Evolutionary conservation across 2,113 vertebrate genomes (phyloP).

Genomic region (Microtus richardsoni): DNA sequence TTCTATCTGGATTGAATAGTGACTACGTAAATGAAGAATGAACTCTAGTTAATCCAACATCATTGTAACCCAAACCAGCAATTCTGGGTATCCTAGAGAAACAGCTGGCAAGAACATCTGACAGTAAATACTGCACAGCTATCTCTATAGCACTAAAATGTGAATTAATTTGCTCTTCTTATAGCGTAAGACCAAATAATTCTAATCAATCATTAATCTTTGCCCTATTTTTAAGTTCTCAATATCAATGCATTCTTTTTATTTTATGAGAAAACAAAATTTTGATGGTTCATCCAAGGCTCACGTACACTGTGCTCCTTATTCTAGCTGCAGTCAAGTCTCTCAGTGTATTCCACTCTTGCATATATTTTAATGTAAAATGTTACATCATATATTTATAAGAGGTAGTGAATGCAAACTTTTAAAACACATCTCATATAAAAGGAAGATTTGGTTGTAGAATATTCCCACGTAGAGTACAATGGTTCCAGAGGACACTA

Average conservation of each 20-base stretch:
- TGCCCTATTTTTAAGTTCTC: background rate
- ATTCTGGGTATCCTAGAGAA: background rate
- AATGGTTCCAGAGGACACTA: background rate
- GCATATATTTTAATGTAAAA: background rate
- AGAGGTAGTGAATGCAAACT: background rate
- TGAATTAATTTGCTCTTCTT: background rate
- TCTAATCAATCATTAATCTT: background rate
- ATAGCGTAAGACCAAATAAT: background rate
- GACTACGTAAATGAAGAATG: background rate
- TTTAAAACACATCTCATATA: background rate
- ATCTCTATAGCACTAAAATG: background rate
- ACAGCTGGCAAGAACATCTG: background rate
- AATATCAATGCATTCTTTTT: background rate
- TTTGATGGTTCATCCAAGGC: background rate
- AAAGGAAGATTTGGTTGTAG: background rate
- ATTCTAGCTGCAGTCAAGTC: background rate
- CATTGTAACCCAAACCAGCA: background rate
- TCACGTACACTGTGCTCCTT: background rate
- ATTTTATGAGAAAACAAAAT: background rate
- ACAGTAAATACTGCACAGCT: background rate
- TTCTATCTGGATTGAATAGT: background rate
- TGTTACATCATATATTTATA: background rate
- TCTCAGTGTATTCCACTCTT: background rate
- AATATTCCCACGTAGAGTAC: background rate
- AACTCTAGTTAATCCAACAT: background rate